Evolutionary conservation across 1,140 invertebrate genomes (phyloP).

Genomic region (Ceratitis capitata): DNA sequence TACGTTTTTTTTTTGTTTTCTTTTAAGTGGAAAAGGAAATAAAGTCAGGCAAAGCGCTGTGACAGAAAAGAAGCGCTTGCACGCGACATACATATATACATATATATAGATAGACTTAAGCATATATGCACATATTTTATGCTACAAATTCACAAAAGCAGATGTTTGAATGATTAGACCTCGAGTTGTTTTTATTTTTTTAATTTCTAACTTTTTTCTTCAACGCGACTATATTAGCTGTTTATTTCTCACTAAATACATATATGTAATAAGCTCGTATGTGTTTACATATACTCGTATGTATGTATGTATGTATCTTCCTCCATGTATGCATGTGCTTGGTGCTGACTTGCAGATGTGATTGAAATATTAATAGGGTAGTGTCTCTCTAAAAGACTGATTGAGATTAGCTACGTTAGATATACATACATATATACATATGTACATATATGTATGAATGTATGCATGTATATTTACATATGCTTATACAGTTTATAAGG

Average conservation of each 20-base stretch:
- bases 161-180: conserved; percentile 30
- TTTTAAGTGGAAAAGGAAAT: conserved; percentile 1
- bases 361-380: conserved; percentile 36
- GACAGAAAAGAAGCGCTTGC: neutral
- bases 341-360: conserved; percentile 35
- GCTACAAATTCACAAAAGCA: neutral
- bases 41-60: neutral
- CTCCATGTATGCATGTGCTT: conserved; percentile 27
- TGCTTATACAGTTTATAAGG: neutral
- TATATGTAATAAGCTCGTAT: too few species aligned
- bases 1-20: neutral
- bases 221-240: neutral
- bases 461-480: neutral
- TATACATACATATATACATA: neutral
- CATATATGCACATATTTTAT: neutral
- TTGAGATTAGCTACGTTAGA: neutral
- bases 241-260: too few species aligned
- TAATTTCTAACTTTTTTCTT: neutral
- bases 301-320: too few species aligned
- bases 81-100: neutral
- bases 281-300: too few species aligned
- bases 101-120: neutral
- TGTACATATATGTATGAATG: neutral
- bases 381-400: neutral
- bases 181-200: neutral